Conservation (phyloP, 2,888 invertebrate species). For the Autographa pulchrina region DNA sequence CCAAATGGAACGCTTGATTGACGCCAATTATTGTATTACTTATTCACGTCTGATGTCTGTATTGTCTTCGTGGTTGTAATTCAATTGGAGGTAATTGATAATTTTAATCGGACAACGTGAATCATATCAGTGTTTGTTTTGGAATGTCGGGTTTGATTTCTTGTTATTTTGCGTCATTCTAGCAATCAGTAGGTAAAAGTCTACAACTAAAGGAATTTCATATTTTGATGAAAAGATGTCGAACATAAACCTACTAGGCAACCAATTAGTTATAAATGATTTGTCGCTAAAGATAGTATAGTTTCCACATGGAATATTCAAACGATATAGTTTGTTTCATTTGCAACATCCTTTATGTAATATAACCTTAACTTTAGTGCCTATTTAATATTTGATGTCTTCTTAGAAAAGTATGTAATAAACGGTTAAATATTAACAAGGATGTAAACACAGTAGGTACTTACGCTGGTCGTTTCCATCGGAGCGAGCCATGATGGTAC, state of each 20-base stretch:
- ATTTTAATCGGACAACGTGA: constrained; percentile 52
- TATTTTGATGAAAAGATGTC: not conserved
- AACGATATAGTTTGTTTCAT: not conserved
- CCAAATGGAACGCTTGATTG: constrained; percentile 33
- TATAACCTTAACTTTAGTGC: constrained; percentile 20
- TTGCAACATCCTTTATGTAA: not conserved
- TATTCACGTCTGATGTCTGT: constrained; percentile 47
- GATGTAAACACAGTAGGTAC: constrained; percentile 72
- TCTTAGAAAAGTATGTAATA: constrained; percentile 37
- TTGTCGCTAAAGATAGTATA: not conserved
- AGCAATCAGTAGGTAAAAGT: not conserved
- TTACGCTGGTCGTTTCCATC: constrained; percentile 90
- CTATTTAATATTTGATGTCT: constrained; percentile 39
- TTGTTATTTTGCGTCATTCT: constrained; percentile 14
- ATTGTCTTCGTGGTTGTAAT: constrained; percentile 42
- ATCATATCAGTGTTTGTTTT: constrained; percentile 47
- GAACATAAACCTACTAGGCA: not conserved
- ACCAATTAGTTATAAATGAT: not conserved
- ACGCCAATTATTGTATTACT: constrained; percentile 41
- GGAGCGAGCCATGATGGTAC: constrained; percentile 91
- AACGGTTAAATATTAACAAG: constrained; percentile 44
- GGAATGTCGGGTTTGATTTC: constrained; percentile 28
- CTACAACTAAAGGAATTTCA: not conserved
- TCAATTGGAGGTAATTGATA: constrained; percentile 55
- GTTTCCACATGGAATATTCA: not conserved